Percentiles rank a stretch among this genome's conserved stretches.
Evolutionary conservation across 1,140 invertebrate species (phyloP).

Genomic region (Phthorimaea operculella): DNA sequence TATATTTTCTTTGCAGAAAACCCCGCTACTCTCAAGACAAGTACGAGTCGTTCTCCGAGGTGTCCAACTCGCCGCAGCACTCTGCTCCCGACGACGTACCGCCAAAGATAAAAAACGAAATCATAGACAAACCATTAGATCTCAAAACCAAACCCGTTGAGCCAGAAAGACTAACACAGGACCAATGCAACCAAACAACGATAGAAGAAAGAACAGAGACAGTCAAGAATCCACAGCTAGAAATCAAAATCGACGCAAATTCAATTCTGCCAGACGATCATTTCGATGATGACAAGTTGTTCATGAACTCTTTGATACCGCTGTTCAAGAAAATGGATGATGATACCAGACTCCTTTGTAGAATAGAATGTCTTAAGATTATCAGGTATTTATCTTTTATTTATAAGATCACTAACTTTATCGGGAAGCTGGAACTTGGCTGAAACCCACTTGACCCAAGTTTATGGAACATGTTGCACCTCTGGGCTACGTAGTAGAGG

Average conservation of each 20-base stretch:
- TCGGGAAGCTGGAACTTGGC: too few relatives aligned
- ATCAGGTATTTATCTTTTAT: slow-evolving; percentile 22
- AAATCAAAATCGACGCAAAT: slow-evolving; percentile 53
- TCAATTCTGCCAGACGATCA: slow-evolving; percentile 51
- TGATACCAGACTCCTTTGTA: slow-evolving; percentile 46
- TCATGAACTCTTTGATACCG: slow-evolving; percentile 56
- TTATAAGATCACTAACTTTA: background rate
- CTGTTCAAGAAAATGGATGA: slow-evolving; percentile 59
- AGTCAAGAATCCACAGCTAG: slow-evolving; percentile 29
- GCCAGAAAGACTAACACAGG: slow-evolving; percentile 32
- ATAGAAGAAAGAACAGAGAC: slow-evolving; percentile 20
- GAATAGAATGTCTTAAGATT: slow-evolving; percentile 56
- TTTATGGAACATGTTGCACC: too few relatives aligned
- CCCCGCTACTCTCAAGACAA: slow-evolving; percentile 53
- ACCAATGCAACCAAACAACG: slow-evolving; percentile 41
- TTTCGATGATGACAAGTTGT: slow-evolving; percentile 53
- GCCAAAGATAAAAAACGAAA: slow-evolving; percentile 36
- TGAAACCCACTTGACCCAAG: too few relatives aligned
- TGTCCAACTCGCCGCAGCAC: slow-evolving; percentile 55
- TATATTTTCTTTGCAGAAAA: slow-evolving; percentile 35
- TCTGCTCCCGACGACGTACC: slow-evolving; percentile 40
- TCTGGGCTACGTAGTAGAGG: too few relatives aligned
- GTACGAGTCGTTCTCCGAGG: slow-evolving; percentile 53
- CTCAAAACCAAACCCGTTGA: slow-evolving; percentile 44
- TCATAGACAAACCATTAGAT: slow-evolving; percentile 44